Evolutionary conservation across 2,888 invertebrate species (phyloP), one percentile per base, ranked within the genome.

Genomic region (Plagodis dolabraria): DNA sequence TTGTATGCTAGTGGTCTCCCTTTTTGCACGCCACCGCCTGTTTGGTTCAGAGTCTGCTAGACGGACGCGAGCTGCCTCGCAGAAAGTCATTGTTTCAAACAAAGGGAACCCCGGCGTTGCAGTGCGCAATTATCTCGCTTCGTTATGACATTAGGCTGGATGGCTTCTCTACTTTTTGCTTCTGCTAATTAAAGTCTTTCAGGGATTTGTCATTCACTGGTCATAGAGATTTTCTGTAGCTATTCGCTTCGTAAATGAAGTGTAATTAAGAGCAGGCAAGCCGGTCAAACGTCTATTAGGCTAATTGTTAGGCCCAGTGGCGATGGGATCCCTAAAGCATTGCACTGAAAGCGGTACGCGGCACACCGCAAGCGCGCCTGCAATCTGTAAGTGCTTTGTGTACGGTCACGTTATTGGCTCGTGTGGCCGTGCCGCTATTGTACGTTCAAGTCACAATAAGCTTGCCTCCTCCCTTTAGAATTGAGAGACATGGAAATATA

Each of bases 351-450:
- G 79, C 68, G 82, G 81, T 63, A 62, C 60, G 79, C 68, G 83
- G 81, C 64, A 62, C 60, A 72, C 83, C 82, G 69, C 83, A 82
- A 71, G 71, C 77, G 72, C 74, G 75, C 73, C 79, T 72, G 77
- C 80, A 82, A 83, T 84, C 83, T 83, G 77, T 77, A 74, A 83
- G 81, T 77, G 83, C 81, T 82, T 82, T 82, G 80, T 82, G 74
- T 71, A 72, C 45, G 77, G 77, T 77, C 74, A 74, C 76, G 78
- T 80, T 81, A 82, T 77, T 72, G 76, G 75, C 74, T 73, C 78
- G 73, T 70, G 73, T 72, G 74, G 70, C 64, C 56, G 61, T 69
- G 63, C 65, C 59, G 65, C 64, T 68, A 76, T 74, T 73, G 69
- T 70, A 71, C 60, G 68, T 67, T 61, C 66, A 65, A 71, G 60